Evolutionary conservation across 2,888 invertebrate genomes (phyloP).

Genomic region (Syrphus vitripennis): DNA sequence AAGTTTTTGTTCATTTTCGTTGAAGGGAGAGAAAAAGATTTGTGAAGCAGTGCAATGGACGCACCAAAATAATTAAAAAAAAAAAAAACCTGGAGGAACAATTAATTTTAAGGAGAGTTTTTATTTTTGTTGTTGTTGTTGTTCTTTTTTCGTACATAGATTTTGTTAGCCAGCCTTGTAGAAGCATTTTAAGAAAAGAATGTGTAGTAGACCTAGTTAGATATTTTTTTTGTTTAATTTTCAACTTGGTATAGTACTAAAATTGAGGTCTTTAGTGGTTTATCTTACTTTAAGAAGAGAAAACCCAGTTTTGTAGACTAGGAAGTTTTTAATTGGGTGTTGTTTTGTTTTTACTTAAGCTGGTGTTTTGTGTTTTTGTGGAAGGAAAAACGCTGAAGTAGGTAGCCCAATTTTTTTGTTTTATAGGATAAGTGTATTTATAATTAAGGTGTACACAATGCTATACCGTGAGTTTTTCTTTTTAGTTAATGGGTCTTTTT

Average conservation of each 20-base stretch:
- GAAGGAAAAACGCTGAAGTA: not conserved
- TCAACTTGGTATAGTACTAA: not conserved
- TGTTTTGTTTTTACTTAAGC: not conserved
- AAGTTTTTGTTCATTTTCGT: constrained; percentile 15
- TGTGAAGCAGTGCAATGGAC: constrained; percentile 52
- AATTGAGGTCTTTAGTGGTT: not conserved
- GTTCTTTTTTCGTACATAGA: not conserved
- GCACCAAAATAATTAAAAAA: constrained; percentile 31
- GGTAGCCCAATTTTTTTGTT: not conserved
- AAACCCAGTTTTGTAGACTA: not conserved
- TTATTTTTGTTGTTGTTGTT: not conserved
- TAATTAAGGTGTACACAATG: too few species aligned
- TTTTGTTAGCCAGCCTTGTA: constrained; percentile 18
- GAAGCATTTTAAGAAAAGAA: constrained; percentile 2
- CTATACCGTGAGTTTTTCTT: not conserved
- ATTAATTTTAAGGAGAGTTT: constrained; percentile 20
- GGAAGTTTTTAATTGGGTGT: constrained; percentile 5
- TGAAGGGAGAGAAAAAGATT: constrained; percentile 16
- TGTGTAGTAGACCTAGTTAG: constrained; percentile 37
- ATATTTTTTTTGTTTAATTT: not conserved
- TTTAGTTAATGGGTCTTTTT: too few species aligned
- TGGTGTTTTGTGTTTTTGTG: not conserved
- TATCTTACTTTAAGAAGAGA: not conserved
- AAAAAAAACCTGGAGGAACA: constrained; percentile 1
- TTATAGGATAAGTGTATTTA: too few species aligned